These are phyloP conservation scores for Carassius carassius DNA, from an alignment of 2,113 vertebrate species.

Conservation along the genomic window DNA sequence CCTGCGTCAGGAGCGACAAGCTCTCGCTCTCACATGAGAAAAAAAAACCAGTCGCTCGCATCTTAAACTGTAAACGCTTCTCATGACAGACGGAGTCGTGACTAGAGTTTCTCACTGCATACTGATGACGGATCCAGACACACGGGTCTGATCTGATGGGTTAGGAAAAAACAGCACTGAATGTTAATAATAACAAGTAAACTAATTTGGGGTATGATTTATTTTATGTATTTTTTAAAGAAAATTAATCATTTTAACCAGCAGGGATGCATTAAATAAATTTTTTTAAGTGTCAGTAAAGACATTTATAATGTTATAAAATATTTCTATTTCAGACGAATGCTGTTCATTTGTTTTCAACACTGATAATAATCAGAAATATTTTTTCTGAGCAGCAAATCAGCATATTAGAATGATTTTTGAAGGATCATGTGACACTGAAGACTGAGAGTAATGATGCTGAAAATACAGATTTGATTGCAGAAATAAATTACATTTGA, in stretches of 20 bases:
- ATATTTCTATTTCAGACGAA: too few relatives aligned
- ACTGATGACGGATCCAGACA: neutral
- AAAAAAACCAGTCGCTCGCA: neutral
- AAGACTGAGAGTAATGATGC: too few relatives aligned
- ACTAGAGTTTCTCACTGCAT: neutral
- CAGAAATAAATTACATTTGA: neutral
- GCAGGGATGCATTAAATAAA: too few relatives aligned
- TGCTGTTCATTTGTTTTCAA: too few relatives aligned
- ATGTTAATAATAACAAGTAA: neutral
- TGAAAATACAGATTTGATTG: too few relatives aligned
- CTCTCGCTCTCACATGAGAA: neutral
- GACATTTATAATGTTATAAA: too few relatives aligned
- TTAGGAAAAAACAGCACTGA: neutral
- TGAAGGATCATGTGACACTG: too few relatives aligned
- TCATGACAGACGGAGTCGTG: slow-evolving; percentile 28
- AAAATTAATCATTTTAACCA: neutral
- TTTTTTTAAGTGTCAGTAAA: too few relatives aligned
- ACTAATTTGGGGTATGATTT: neutral
- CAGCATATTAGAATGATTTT: too few relatives aligned
- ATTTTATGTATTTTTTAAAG: neutral
- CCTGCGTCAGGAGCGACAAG: slow-evolving; percentile 34
- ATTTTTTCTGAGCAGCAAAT: too few relatives aligned
- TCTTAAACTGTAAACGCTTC: slow-evolving; percentile 26
- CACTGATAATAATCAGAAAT: too few relatives aligned
- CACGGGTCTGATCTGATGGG: neutral